Evolutionary conservation across 2,797 vertebrate genomes (phyloP).

Genomic region (Ptychadena robeensis): DNA sequence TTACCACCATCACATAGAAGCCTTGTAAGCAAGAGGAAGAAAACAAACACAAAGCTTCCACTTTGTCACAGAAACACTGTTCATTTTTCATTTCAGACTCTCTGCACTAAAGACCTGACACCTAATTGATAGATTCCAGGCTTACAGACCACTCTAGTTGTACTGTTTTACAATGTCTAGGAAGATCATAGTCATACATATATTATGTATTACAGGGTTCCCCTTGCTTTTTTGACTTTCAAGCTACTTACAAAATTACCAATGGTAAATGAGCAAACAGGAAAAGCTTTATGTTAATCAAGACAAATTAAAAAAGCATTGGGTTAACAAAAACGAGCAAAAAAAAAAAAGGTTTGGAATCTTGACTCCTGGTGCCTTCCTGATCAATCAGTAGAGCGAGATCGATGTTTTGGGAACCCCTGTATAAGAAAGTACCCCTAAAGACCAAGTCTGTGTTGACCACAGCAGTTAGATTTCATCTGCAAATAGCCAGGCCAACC

Average conservation of each 20-base stretch:
- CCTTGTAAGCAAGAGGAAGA: conserved; percentile 13
- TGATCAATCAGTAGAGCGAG: no score
- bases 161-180: background rate
- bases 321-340: no score
- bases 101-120: conserved; percentile 22
- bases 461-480: background rate
- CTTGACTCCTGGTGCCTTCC: no score
- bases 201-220: no score
- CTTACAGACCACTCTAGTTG: conserved; percentile 15
- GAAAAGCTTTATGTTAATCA: no score
- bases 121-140: conserved; percentile 50
- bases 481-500: background rate
- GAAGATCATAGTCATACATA: background rate
- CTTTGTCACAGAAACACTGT: background rate
- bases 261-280: no score
- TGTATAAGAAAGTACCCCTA: background rate
- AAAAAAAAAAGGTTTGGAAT: no score
- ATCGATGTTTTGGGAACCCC: no score
- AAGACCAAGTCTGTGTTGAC: background rate
- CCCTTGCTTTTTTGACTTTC: no score
- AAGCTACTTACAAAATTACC: no score
- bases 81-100: conserved; percentile 3
- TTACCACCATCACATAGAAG: background rate
- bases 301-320: no score
- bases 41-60: conserved; percentile 7